Conservation (phyloP, 1,140 invertebrate species). For the Asobara japonica region DNA sequence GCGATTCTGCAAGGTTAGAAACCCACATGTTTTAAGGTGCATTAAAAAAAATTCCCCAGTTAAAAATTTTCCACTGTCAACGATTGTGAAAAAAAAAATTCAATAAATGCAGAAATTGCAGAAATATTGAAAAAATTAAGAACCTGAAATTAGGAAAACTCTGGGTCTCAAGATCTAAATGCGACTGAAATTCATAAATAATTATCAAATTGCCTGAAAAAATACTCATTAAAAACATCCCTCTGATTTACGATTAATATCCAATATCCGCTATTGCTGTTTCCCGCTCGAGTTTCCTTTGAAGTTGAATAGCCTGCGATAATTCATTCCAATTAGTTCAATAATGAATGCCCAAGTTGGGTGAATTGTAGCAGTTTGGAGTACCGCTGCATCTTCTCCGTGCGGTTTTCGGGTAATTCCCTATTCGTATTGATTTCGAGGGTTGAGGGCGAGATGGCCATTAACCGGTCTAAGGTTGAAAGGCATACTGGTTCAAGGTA, state of each 20-base stretch:
- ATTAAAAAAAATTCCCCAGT: no score
- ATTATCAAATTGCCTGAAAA: no score
- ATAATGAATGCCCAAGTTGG: background rate
- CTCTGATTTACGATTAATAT: background rate
- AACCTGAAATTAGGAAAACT: no score
- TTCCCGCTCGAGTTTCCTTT: background rate
- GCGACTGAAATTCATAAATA: no score
- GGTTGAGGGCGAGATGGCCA: background rate
- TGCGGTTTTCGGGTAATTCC: background rate
- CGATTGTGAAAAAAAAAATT: no score
- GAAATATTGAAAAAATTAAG: no score
- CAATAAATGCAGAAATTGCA: no score
- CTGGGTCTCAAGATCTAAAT: no score
- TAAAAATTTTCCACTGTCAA: no score
- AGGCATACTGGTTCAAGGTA: background rate
- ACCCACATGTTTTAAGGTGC: no score
- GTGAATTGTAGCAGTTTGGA: constrained; percentile 4
- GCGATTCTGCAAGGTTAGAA: no score
- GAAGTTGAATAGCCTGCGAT: background rate
- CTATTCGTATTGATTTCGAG: constrained; percentile 1
- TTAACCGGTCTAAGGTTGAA: background rate
- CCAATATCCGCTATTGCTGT: background rate
- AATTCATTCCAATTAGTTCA: background rate
- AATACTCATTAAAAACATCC: no score
- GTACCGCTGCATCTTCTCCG: background rate